Base-by-base conservation (phyloP, 2,113 vertebrate species). In the Podarcis cretensis region DNA sequence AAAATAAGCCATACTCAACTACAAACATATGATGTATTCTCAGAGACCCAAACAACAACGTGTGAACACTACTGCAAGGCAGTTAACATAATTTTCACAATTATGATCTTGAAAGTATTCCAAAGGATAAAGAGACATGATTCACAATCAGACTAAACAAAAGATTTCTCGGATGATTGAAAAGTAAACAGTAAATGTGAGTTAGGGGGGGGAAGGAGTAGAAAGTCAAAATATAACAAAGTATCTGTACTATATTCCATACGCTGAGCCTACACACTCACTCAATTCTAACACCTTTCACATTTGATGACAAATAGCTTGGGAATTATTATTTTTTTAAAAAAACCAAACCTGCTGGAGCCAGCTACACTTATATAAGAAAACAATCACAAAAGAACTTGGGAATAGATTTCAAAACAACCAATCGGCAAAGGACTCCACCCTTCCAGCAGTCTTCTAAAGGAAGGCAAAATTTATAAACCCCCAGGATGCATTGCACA, bases 271-370 rank as follows among this genome's bases (percentile, higher is more conserved):
- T 77, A 87, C 79, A 87, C 88, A 86, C 80, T 74, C 90, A 93
- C 92, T 94, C 92, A 85, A 93, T 93, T 91, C 89, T 93, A 93
- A 94, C 94, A 95, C 91, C 90, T 96, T 94, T 92, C 89, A 84
- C 88, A 83, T 81, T 88, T 81, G 82, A 94, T 92, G 90, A 90
- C 85, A 91, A 95, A 95, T 93, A 94, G 92, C 88, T 95, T 85
- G 40, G 93, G 92, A 93, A 68, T 89, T 93, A 78, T 83, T 48
- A 48, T 48, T 48, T 10, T 43, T 48, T 48, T 48, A 74, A 79
- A 91, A 91, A 90, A 83, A 93, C 88, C 92, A 89, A 18, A 18
- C 18, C 87, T 91, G 83, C 90, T 92, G 84, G 77, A 90, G 81
- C 48, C 0, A 2, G 65, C 40, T 89, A 85, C 54, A 30, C 71